phyloP scores from a whole-genome alignment of 2,888 invertebrate genomes.

The Horisme vitalbata region DNA sequence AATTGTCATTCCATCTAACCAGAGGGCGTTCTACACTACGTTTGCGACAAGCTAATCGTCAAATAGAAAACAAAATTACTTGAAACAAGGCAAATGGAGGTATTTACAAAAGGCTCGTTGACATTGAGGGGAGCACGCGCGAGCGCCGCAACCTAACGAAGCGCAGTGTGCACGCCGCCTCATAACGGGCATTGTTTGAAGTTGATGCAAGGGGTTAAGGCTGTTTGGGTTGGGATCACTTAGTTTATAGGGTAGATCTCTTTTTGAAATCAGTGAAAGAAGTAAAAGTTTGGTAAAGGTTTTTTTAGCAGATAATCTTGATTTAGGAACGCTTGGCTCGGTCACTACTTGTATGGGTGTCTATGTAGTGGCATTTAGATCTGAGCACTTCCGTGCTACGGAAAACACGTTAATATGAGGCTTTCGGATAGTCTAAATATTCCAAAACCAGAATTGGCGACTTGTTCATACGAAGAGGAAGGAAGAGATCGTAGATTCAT shows the following conservation, averaged over 20 bases:
- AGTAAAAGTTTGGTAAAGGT: too few relatives aligned
- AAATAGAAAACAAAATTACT: neutral
- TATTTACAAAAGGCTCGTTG: constrained; percentile 12
- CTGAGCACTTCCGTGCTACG: too few relatives aligned
- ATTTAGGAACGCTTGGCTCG: neutral
- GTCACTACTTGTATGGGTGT: neutral
- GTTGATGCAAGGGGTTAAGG: constrained; percentile 7
- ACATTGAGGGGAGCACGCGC: constrained; percentile 29
- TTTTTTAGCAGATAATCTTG: too few relatives aligned
- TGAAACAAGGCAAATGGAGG: constrained; percentile 9
- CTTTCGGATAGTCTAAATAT: too few relatives aligned
- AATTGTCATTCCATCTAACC: too few relatives aligned
- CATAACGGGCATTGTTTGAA: constrained; percentile 17
- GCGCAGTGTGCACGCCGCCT: constrained; percentile 23
- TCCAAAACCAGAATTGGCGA: too few relatives aligned
- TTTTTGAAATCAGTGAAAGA: too few relatives aligned
- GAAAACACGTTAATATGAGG: too few relatives aligned
- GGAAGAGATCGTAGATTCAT: too few relatives aligned
- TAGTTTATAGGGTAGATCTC: neutral
- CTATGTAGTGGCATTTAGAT: too few relatives aligned
- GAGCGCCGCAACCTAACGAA: constrained; percentile 28
- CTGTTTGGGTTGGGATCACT: constrained; percentile 8
- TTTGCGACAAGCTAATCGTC: neutral
- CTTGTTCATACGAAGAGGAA: too few relatives aligned
- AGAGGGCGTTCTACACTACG: too few relatives aligned